Evolutionary conservation across 2,888 invertebrate species (phyloP), one percentile per base, ranked within the genome.

Genomic region (Chymomyza fuscimana): DNA sequence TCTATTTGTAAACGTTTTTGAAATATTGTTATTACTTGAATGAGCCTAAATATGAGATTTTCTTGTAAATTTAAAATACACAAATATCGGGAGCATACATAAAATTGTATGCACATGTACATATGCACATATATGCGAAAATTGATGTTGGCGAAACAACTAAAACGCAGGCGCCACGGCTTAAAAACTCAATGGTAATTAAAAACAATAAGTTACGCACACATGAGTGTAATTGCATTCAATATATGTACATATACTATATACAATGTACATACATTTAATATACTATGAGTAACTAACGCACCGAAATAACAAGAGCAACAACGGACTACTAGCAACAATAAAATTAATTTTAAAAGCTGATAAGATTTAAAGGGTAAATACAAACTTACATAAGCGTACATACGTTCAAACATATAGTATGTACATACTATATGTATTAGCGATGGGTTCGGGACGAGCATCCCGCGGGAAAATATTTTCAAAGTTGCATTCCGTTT

Each of bases 351-450:
- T 73, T 62, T 73, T 65, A 61, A 73, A 69, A 69, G 69, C 65
- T 74, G 74, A 74, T 74, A 74, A 74, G 73, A 51, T 40, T 65
- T 46, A 68, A 74, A 73, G 73, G 73, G 73, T 74, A 74, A 73
- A 73, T 73, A 56, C 54, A 10, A 19, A 19, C 36, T 46, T 54
- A 52, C 16, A 29, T 54, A 36, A 29, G 5, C 36, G 36, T 61
- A 16, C 16, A 16, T 61, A 19, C 36, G n/a, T 16, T 40, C 12
- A 32, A 61, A 25, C 25, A 25, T 25, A 25, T 4, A 19, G 2
- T 25, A 25, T 3, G 4, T 25, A 25, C 2, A 4, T 19, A 25
- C 25, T 3, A 25, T 25, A 25, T 25, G 25, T 25, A 4, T 4
- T 25, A 25, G 25, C 4, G 25, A 25, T 25, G 25, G 25, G 25